phyloP scores from a whole-genome alignment of 2,888 invertebrate species.

The Alloscopus bannaensis region DNA sequence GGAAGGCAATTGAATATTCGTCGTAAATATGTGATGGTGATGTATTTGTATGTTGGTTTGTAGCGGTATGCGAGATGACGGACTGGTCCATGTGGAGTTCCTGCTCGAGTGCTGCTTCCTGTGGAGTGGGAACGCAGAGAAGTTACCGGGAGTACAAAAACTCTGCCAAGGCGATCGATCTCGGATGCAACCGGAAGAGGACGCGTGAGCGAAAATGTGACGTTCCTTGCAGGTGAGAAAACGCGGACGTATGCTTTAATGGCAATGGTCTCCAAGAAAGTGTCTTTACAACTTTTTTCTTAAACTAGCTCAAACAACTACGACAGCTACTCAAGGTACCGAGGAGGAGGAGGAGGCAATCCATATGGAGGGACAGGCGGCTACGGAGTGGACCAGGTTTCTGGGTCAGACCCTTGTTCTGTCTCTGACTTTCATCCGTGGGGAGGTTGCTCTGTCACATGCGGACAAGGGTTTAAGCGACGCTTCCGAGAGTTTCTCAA shows the following conservation, averaged over 20 bases:
- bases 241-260: background rate
- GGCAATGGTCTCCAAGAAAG: background rate
- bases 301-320: background rate
- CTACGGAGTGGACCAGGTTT: constrained; percentile 27
- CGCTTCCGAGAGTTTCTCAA: constrained; percentile 72
- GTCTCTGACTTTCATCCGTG: constrained; percentile 75
- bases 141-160: constrained; percentile 78
- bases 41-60: constrained; percentile 9
- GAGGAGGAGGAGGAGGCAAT: constrained; percentile 13
- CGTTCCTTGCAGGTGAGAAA: constrained; percentile 51
- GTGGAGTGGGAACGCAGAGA: constrained; percentile 78
- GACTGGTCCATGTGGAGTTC: constrained; percentile 77
- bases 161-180: constrained; percentile 74
- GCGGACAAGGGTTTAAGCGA: constrained; percentile 75
- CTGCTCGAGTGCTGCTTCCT: constrained; percentile 76
- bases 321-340: constrained; percentile 29
- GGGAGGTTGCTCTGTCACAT: constrained; percentile 76
- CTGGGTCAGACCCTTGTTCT: constrained; percentile 73
- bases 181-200: constrained; percentile 61
- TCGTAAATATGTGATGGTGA: background rate
- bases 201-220: constrained; percentile 51
- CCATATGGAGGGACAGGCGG: constrained; percentile 8
- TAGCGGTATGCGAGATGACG: constrained; percentile 76
- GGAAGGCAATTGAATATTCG: background rate
- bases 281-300: background rate